Conservation (phyloP, 2,888 invertebrate genomes). For the Proisotoma minuta region DNA sequence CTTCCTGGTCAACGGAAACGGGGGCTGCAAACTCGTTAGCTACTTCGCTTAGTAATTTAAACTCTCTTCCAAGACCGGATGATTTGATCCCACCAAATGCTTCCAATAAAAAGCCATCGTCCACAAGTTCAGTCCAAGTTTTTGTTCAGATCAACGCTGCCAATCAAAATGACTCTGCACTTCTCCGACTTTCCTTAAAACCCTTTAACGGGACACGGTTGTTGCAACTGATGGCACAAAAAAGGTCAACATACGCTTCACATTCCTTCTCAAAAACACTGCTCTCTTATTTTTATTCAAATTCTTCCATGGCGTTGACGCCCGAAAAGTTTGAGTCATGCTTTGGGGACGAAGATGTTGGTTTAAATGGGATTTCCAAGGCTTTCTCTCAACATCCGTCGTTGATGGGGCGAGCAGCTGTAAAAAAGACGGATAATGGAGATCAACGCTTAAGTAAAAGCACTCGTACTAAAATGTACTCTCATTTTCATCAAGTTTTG, state of each 20-base stretch:
- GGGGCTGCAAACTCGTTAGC: constrained; percentile 14
- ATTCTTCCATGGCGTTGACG: constrained; percentile 11
- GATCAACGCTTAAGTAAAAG: constrained; percentile 37
- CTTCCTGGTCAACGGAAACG: constrained; percentile 30
- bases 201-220: constrained; percentile 68
- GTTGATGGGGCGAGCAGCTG: constrained; percentile 38
- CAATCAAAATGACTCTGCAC: constrained; percentile 56
- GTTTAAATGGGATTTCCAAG: constrained; percentile 29
- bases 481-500: constrained; percentile 66
- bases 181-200: constrained; percentile 64
- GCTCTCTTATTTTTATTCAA: constrained; percentile 28
- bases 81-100: too few species aligned
- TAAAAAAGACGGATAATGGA: constrained; percentile 38
- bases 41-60: not conserved
- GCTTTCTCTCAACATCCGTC: constrained; percentile 39
- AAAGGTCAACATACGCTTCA: constrained; percentile 33
- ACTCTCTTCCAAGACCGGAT: not conserved
- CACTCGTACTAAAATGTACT: constrained; percentile 41
- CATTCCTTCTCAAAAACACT: constrained; percentile 23
- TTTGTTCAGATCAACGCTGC: constrained; percentile 42
- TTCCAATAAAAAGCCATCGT: not conserved
- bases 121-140: constrained; percentile 6
- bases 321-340: constrained; percentile 30
- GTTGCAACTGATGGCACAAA: constrained; percentile 55
- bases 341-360: constrained; percentile 33